These are phyloP conservation scores for Gorsachius magnificus DNA, from an alignment of 2,797 vertebrate genomes.

Conservation along the genomic window DNA sequence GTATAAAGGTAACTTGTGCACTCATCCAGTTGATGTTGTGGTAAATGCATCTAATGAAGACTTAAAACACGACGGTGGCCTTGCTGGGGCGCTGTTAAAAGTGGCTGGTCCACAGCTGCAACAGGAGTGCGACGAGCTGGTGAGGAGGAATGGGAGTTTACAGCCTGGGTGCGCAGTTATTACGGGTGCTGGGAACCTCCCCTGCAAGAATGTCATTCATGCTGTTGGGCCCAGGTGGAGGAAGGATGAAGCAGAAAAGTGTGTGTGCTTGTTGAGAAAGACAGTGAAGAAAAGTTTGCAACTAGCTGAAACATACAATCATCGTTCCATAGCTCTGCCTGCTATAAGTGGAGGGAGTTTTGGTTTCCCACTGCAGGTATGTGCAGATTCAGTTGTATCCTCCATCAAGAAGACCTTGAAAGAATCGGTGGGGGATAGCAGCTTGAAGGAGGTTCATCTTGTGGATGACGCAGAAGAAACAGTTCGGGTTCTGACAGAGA, in stretches of 20 bases:
- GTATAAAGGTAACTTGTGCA: slow-evolving; percentile 77
- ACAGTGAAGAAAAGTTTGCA: slow-evolving; percentile 74
- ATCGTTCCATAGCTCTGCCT: slow-evolving; percentile 83
- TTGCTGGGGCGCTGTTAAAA: slow-evolving; percentile 74
- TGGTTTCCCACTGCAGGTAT: slow-evolving; percentile 80
- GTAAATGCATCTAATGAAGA: slow-evolving; percentile 87
- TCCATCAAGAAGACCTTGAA: slow-evolving; percentile 75
- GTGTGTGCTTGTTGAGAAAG: slow-evolving; percentile 47
- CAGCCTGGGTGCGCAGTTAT: slow-evolving; percentile 60
- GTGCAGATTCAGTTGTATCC: slow-evolving; percentile 73
- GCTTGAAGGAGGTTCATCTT: slow-evolving; percentile 80
- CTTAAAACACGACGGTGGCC: slow-evolving; percentile 76
- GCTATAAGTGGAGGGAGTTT: slow-evolving; percentile 81
- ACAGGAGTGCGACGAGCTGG: slow-evolving; percentile 65
- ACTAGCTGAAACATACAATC: slow-evolving; percentile 60
- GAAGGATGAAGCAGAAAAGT: background rate
- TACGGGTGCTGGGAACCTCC: slow-evolving; percentile 75
- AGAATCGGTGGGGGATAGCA: background rate
- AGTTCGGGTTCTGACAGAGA: slow-evolving; percentile 59
- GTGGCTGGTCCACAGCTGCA: slow-evolving; percentile 85
- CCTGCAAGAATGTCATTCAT: slow-evolving; percentile 83
- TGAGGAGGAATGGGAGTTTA: slow-evolving; percentile 46
- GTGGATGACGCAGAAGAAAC: slow-evolving; percentile 71
- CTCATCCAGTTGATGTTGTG: slow-evolving; percentile 75
- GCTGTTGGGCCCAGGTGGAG: slow-evolving; percentile 84